These are phyloP conservation scores for Trematocara nigrifrons DNA, from an alignment of 2,113 vertebrate species.

Conservation along the genomic window DNA sequence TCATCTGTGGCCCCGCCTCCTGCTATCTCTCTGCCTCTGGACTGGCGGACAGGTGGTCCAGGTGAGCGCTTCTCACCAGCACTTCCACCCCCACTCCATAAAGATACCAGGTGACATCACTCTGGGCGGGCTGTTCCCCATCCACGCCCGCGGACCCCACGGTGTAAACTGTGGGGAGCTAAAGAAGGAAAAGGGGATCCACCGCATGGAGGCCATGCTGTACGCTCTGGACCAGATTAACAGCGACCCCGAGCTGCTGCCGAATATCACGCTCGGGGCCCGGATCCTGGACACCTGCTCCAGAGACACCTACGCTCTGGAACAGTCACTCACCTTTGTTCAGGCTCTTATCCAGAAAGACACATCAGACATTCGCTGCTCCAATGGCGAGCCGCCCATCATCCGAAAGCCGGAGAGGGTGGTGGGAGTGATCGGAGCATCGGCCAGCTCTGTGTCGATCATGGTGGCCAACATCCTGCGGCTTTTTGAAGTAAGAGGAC, in stretches of 20 bases:
- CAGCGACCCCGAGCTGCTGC: conserved; percentile 78
- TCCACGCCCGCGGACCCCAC: conserved; percentile 80
- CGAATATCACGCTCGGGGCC: conserved; percentile 84
- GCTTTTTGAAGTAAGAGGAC: conserved; percentile 79
- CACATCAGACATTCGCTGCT: conserved; percentile 77
- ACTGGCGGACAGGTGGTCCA: not conserved
- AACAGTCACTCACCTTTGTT: conserved; percentile 87
- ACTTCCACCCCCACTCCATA: conserved; percentile 78
- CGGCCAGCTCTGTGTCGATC: conserved; percentile 84
- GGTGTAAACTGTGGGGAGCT: conserved; percentile 81
- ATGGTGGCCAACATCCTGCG: conserved; percentile 92
- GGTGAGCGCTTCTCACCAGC: conserved; percentile 59
- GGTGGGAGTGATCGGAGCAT: conserved; percentile 85
- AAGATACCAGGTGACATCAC: conserved; percentile 84
- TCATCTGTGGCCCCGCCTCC: conserved; percentile 26
- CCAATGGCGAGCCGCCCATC: conserved; percentile 76
- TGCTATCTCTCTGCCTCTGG: conserved; percentile 51
- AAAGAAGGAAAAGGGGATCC: conserved; percentile 90
- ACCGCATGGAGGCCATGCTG: conserved; percentile 89
- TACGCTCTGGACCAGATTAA: conserved; percentile 89
- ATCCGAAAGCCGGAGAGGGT: conserved; percentile 81
- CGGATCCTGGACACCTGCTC: conserved; percentile 88
- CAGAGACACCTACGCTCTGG: conserved; percentile 86
- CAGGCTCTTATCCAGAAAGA: conserved; percentile 83
- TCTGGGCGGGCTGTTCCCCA: conserved; percentile 85